Conservation (phyloP, 1,140 invertebrate species). For the Ceratina calcarata region DNA sequence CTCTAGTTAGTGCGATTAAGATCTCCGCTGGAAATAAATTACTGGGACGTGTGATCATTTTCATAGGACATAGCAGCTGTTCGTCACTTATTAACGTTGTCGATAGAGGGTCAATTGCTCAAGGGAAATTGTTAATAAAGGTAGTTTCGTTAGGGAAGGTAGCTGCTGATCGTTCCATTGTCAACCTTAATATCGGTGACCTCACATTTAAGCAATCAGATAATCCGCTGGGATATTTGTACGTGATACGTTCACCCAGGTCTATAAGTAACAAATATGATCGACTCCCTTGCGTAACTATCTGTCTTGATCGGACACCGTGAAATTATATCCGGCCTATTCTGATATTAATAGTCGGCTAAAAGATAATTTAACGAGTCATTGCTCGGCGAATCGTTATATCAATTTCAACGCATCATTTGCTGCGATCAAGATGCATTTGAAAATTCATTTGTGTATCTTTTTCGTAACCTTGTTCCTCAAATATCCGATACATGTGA, state of each 20-base stretch:
- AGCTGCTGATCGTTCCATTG: slow-evolving; percentile 54
- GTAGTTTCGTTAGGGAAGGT: slow-evolving; percentile 41
- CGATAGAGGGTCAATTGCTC: slow-evolving; percentile 56
- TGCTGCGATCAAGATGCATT: background rate
- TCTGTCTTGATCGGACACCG: slow-evolving; percentile 52
- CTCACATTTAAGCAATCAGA: slow-evolving; percentile 38
- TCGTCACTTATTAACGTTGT: background rate
- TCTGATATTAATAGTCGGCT: slow-evolving; percentile 2
- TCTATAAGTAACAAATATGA: slow-evolving; percentile 46
- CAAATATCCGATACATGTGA: no score
- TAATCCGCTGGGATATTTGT: slow-evolving; percentile 46
- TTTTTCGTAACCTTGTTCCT: no score
- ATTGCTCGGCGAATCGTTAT: slow-evolving; percentile 3
- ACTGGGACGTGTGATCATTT: background rate
- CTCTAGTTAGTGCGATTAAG: no score
- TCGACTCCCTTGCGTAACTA: slow-evolving; percentile 31
- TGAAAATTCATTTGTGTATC: no score
- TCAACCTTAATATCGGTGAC: slow-evolving; percentile 54
- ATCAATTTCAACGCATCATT: slow-evolving; percentile 14
- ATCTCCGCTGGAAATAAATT: background rate
- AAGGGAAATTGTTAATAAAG: slow-evolving; percentile 65
- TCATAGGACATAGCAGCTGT: background rate
- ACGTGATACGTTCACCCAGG: slow-evolving; percentile 14
- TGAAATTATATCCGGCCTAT: slow-evolving; percentile 59
- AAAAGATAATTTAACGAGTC: slow-evolving; percentile 39